phyloP scores from a whole-genome alignment of 92 coral and sea anemone genomes.

The Umimayanthus chanpuru region DNA sequence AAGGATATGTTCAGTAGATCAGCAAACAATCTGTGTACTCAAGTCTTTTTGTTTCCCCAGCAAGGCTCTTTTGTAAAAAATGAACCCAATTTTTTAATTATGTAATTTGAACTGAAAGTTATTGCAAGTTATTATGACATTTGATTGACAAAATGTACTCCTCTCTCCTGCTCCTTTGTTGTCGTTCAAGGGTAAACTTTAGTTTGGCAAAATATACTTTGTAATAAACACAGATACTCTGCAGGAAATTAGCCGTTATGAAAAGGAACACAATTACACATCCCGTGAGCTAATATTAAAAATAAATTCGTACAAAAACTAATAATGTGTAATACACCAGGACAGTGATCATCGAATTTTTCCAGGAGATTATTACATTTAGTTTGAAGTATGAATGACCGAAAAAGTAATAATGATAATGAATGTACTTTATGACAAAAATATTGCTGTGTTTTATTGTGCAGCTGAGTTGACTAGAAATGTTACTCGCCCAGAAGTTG shows the following conservation, averaged over 20 bases:
- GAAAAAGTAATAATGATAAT: constrained; percentile 11
- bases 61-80: constrained; percentile 5
- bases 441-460: not conserved
- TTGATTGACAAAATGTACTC: constrained; percentile 22
- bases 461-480: constrained; percentile 7
- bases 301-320: not conserved
- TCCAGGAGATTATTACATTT: constrained; percentile 20
- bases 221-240: not conserved
- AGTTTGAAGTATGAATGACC: constrained; percentile 13
- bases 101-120: constrained; percentile 31
- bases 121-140: constrained; percentile 22
- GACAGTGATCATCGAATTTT: not conserved
- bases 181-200: constrained; percentile 9
- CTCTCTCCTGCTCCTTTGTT: not conserved
- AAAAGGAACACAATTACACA: not conserved
- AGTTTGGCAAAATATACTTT: constrained; percentile 35
- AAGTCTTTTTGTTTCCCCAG: not conserved
- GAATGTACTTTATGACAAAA: not conserved
- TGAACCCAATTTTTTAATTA: constrained; percentile 30
- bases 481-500: not conserved
- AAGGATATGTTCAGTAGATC: not conserved
- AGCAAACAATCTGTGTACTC: not conserved
- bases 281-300: constrained; percentile 15
- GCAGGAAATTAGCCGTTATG: constrained; percentile 1
- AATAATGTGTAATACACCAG: not conserved